Base-by-base conservation (phyloP, 2,797 vertebrate genomes). In the Salarias fasciatus region DNA sequence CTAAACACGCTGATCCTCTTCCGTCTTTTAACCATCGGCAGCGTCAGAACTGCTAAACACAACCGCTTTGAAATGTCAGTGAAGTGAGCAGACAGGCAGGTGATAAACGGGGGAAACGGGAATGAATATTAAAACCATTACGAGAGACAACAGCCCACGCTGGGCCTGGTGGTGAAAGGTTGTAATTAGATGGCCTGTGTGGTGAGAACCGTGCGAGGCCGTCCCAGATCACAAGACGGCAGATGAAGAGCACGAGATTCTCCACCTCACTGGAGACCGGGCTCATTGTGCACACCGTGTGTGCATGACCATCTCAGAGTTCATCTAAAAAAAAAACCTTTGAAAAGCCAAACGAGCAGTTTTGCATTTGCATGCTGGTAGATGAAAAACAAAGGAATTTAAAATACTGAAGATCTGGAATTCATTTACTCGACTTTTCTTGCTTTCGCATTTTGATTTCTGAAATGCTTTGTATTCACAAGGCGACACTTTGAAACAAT, bases 171-270 rank as follows among this genome's bases (percentile, higher is more conserved):
- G 66, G 54, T 68, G 72, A 67, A 70, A 56, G 60, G 60, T 82
- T 83, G 75, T 75, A 82, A 87, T 84, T 75, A 69, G 75, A 67
- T 65, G 53, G 70, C 42, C 40, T 69, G 72, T 80, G 72, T 75
- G 75, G 74, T 69, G 71, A 80, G 69, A 85, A 83, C 66, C 49
- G 60, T 71, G 56, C 81, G 82, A 77, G 79, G 82, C 77, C 63
- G 73, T 77, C 63, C 68, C 79, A 90, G 78, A 87, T 88, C 69
- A 86, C 63, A 86, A 83, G 60, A 81, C 42, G n/a, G 80, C 73
- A 78, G 86, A 87, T 81, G 83, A 88, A 86, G 69, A 80, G 71
- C 76, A 86, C 82, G 76, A 81, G 75, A 87, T 85, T 78, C 76
- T 72, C 69, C 72, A 54, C 78, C 84, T 80, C 80, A 57, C 77